phyloP scores from a whole-genome alignment of 1,140 invertebrate species.

The Cydia pomonella region DNA sequence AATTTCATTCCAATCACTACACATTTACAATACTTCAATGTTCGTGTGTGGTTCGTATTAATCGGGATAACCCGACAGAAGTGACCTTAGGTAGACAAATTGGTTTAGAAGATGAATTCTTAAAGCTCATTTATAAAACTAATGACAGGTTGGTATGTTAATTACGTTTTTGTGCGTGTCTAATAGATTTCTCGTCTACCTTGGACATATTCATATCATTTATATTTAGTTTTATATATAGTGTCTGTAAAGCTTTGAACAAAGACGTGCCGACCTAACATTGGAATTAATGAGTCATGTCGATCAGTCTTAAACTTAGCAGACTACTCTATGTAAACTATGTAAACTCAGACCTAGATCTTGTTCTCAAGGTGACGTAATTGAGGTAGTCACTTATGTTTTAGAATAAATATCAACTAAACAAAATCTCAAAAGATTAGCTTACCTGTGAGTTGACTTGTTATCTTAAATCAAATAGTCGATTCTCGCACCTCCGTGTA shows the following conservation, averaged over 20 bases:
- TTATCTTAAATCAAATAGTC: too few species aligned
- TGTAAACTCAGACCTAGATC: background rate
- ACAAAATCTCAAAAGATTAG: background rate
- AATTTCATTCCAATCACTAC: too few species aligned
- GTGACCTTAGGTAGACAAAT: constrained; percentile 19
- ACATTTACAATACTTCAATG: too few species aligned
- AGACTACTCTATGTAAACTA: background rate
- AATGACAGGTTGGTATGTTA: background rate
- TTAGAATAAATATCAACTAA: too few species aligned
- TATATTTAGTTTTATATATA: constrained; percentile 2
- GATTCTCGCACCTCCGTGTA: too few species aligned
- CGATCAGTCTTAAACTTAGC: background rate
- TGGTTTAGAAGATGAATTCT: constrained; percentile 20
- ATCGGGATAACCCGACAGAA: background rate
- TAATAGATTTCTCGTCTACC: background rate
- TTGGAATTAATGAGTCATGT: constrained; percentile 2
- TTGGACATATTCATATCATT: background rate
- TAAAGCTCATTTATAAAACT: constrained; percentile 6
- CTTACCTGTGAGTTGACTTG: too few species aligned
- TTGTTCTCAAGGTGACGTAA: background rate
- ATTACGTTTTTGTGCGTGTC: constrained; percentile 8
- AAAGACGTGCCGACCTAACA: background rate
- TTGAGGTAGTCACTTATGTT: background rate
- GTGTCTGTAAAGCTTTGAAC: background rate
- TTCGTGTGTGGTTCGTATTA: too few species aligned